Conservation (phyloP, 2,888 invertebrate genomes). For the Drosophila helvetica region DNA sequence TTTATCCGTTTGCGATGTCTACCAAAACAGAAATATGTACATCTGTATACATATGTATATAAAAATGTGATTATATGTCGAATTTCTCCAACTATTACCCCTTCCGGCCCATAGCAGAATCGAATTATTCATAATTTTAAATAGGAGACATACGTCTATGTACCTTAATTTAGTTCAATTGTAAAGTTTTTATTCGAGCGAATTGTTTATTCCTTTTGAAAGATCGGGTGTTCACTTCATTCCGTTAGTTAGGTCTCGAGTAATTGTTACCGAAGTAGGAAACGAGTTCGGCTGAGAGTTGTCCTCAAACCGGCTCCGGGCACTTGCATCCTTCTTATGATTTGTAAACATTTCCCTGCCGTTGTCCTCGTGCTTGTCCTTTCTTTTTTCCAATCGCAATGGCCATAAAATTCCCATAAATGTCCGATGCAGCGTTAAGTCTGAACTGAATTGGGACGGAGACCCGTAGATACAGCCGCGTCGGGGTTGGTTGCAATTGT, state of each 20-base stretch:
- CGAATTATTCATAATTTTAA: too few species aligned
- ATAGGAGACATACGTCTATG: too few species aligned
- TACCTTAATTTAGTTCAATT: too few species aligned
- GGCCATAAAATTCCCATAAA: constrained; percentile 81
- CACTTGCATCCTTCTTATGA: constrained; percentile 56
- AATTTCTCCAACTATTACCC: too few species aligned
- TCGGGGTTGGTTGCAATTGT: constrained; percentile 50
- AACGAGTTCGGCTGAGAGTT: constrained; percentile 28
- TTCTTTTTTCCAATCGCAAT: constrained; percentile 58
- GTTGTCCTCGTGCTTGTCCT: constrained; percentile 33
- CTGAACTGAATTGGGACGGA: constrained; percentile 46
- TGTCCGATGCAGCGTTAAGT: constrained; percentile 82
- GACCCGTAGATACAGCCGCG: constrained; percentile 35
- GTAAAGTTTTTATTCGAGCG: background rate
- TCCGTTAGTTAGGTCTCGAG: background rate
- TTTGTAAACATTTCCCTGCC: constrained; percentile 67
- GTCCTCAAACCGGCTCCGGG: constrained; percentile 8
- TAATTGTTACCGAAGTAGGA: background rate
- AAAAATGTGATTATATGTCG: too few species aligned
- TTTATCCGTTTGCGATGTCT: too few species aligned
- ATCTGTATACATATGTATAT: too few species aligned
- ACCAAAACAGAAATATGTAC: too few species aligned
- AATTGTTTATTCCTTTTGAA: background rate
- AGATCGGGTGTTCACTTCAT: background rate
- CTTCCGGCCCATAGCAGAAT: too few species aligned